These are phyloP conservation scores for Cephalotes varians DNA, from an alignment of 2,888 invertebrate species.

Conservation along the genomic window DNA sequence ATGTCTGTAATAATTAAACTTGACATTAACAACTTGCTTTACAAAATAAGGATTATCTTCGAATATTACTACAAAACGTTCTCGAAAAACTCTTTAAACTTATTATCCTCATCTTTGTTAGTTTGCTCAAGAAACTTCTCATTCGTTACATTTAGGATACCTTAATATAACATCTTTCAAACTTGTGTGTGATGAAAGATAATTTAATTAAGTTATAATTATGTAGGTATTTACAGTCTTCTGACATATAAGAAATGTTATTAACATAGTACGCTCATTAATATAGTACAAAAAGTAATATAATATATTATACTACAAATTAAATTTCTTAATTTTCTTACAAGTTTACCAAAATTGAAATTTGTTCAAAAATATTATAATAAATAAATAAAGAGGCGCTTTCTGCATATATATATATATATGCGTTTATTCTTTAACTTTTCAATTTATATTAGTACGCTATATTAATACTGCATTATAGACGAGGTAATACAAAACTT, in stretches of 20 bases:
- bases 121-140: neutral
- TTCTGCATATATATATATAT: neutral
- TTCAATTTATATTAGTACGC: neutral
- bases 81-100: neutral
- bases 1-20: slow-evolving; percentile 25
- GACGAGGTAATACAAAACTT: neutral
- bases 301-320: neutral
- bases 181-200: neutral
- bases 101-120: neutral
- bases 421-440: too few species aligned
- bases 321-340: neutral
- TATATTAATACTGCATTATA: neutral
- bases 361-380: neutral
- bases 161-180: neutral
- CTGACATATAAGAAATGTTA: neutral
- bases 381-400: neutral
- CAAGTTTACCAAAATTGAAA: neutral
- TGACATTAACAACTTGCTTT: neutral
- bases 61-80: neutral
- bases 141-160: neutral
- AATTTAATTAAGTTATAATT: neutral
- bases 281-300: too few species aligned
- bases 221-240: neutral
- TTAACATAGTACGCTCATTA: neutral
- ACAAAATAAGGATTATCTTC: neutral